Evolutionary conservation across 2,113 vertebrate species (phyloP).

Genomic region (Ellobius talpinus): DNA sequence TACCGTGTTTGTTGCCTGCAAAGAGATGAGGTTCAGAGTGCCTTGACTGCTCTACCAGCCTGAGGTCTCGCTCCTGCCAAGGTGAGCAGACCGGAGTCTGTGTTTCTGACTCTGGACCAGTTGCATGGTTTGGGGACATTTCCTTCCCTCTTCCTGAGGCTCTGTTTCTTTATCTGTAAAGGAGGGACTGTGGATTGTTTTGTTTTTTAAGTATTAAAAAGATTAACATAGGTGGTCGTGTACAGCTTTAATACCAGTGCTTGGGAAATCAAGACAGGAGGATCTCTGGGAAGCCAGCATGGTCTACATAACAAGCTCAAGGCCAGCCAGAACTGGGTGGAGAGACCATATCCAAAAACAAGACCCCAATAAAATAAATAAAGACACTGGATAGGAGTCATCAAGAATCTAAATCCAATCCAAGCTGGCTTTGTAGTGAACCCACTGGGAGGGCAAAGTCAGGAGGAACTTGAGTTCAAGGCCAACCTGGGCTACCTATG

Average conservation of each 20-base stretch:
- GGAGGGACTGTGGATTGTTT: background rate
- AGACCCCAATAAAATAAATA: background rate
- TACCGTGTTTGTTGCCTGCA: background rate
- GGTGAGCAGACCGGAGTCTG: slow-evolving; percentile 8
- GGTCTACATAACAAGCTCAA: background rate
- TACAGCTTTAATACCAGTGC: background rate
- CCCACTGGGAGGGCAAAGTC: no score
- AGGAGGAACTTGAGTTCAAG: background rate
- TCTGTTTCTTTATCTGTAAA: slow-evolving; percentile 2
- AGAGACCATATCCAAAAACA: background rate
- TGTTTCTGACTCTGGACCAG: background rate
- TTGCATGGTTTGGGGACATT: background rate
- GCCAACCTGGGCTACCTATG: background rate
- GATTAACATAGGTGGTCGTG: background rate
- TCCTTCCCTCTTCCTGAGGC: background rate
- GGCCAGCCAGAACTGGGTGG: background rate
- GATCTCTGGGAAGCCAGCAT: background rate
- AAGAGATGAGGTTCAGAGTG: background rate
- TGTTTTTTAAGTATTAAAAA: background rate
- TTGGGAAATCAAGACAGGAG: background rate
- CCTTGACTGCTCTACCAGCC: background rate
- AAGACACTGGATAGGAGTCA: background rate
- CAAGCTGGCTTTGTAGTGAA: background rate
- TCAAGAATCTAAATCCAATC: background rate
- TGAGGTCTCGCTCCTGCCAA: background rate